Evolutionary conservation across 2,888 invertebrate genomes (phyloP), one percentile per base, ranked within the genome.

Genomic region (Stegana nigrithorax): DNA sequence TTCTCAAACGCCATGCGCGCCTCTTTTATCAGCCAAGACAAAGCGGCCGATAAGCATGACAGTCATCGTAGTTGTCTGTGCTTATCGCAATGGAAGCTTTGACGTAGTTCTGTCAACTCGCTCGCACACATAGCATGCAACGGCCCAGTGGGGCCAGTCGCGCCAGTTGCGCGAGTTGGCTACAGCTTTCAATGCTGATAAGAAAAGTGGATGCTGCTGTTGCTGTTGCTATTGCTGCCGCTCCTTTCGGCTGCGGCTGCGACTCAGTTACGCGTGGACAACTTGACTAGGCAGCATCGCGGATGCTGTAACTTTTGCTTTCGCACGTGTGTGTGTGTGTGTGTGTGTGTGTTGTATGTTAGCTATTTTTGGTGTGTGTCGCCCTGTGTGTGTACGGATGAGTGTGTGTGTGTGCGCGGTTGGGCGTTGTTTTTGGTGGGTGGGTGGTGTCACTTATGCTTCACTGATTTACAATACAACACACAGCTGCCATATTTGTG

Each of bases 391-490:
- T 29, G 17, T 36, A 5, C 6, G 19, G 29, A 23, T 51, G 14
- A 42, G n/a, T 42, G 12, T 42, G 4, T 42, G 39, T 23, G 27
- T 27, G 14, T 57, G 42, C 17, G 17, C 19, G 42, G 3, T 25
- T 12, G 45, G 26, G 19, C 32, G 59, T n/a, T 42, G 17, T 23
- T 21, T 55, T 36, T 55, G 32, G 26, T 27, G 19, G 50, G 65
- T 65, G 67, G 68, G 67, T 68, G 70, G 67, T 66, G 62, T 63
- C 63, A 66, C 39, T 66, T 65, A 59, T 60, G 68, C 63, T 66
- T 60, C 65, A 62, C 42, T 64, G 60, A 19, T n/a, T 36, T 36
- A 19, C 53, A 47, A 12, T 23, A 36, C 36, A 36, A 36, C 10
- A 5, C 36, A 2, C 10, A 36, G 36, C n/a, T 10, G 36, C 36